A percentile compares a stretch with the other conserved stretches of the same genome.
Evolutionary conservation across 1,140 invertebrate genomes (phyloP).

Genomic region (Andrena cerasifolii): DNA sequence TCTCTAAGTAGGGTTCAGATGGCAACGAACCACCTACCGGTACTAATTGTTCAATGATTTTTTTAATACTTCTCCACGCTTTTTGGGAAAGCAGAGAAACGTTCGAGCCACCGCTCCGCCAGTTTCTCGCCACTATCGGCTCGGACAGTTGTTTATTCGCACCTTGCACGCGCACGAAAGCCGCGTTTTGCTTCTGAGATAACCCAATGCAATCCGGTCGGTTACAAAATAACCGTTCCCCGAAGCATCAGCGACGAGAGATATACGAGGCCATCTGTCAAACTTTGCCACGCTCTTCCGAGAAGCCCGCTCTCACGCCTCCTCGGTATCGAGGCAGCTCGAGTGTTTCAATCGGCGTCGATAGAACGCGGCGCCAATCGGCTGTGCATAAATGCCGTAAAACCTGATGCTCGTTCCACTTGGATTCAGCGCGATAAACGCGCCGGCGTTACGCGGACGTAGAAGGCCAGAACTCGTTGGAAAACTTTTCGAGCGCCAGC

Average conservation of each 20-base stretch:
- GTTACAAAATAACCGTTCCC: conserved; percentile 35
- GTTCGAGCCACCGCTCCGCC: too few relatives aligned
- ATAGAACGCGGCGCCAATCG: conserved; percentile 57
- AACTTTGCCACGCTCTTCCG: conserved; percentile 64
- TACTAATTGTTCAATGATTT: too few relatives aligned
- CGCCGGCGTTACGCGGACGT: background rate
- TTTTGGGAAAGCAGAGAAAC: too few relatives aligned
- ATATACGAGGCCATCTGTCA: conserved; percentile 63
- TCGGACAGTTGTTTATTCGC: background rate
- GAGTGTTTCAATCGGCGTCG: conserved; percentile 60
- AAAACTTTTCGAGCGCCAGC: conserved; percentile 14
- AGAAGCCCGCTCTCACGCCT: conserved; percentile 58
- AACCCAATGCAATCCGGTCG: background rate
- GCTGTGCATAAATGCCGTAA: conserved; percentile 38
- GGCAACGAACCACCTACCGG: too few relatives aligned
- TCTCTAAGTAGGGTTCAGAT: too few relatives aligned
- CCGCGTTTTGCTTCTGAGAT: background rate
- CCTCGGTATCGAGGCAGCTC: conserved; percentile 37
- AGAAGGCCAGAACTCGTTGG: conserved; percentile 6
- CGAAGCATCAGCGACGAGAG: conserved; percentile 6
- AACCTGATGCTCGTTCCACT: conserved; percentile 28
- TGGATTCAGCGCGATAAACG: conserved; percentile 20
- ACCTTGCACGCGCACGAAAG: background rate
- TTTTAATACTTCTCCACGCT: too few relatives aligned
- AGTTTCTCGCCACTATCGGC: too few relatives aligned